Conservation (phyloP, 1,140 invertebrate genomes). For the Eriocheir sinensis region DNA sequence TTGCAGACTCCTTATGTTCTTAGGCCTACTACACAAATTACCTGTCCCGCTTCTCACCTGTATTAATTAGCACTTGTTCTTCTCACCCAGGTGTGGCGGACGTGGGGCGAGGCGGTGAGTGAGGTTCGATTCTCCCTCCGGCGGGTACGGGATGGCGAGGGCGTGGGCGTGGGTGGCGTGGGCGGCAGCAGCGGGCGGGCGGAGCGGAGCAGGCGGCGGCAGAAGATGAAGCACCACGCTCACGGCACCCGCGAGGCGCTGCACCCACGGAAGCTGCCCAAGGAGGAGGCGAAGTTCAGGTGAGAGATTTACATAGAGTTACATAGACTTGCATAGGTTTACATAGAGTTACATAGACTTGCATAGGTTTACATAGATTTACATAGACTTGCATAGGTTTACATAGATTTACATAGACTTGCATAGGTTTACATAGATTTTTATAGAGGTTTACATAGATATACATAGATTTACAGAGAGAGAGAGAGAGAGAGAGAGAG, state of each 20-base stretch:
- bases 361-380: conserved; percentile 35
- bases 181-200: conserved; percentile 73
- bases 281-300: conserved; percentile 77
- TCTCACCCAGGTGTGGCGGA: conserved; percentile 83
- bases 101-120: conserved; percentile 87
- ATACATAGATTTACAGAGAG: neutral
- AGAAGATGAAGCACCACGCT: conserved; percentile 72
- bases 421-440: neutral
- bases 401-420: conserved; percentile 46
- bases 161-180: conserved; percentile 79
- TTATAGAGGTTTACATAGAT: neutral
- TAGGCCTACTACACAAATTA: neutral
- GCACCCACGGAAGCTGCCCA: conserved; percentile 76
- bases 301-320: conserved; percentile 38
- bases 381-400: conserved; percentile 39
- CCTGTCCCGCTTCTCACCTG: neutral
- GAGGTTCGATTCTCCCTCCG: conserved; percentile 85
- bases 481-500: neutral
- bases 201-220: conserved; percentile 68
- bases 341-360: conserved; percentile 36
- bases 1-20: no score
- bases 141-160: conserved; percentile 80
- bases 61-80: neutral
- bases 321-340: neutral
- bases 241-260: conserved; percentile 73